Evolutionary conservation across 2,797 vertebrate genomes (phyloP), one percentile per base, ranked within the genome.

Genomic region (Loriculus beryllinus): DNA sequence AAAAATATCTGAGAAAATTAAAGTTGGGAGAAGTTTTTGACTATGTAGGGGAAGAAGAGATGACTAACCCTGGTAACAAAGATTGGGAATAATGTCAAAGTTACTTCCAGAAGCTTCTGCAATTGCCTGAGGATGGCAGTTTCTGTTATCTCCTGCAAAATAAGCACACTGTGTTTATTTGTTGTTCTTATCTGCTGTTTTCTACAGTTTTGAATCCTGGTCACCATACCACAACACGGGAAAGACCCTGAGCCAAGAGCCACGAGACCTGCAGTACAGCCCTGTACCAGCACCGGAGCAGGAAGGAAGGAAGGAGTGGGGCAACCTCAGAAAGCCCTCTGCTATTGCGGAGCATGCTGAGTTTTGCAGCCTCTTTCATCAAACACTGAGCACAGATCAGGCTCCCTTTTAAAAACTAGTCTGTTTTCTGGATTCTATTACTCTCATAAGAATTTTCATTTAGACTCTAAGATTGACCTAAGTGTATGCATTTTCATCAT

Each of bases 101-200:
- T 54, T 76, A 17, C 25, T 54, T 57, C 43, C 14, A 39, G 20
- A 82, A 42, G 10, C 21, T 80, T 69, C 49, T 76, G 31, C 23
- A 86, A 23, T 22, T 35, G 2, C 21, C 10, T 47, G 29, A 21
- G 6, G 86, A 31, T 7, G 3, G 42, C 14, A 12, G 2, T 35
- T 82, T 86, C 43, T 64, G 13, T 26, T 35, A 3, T 26, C 18
- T n/a, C 14, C 68, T 60, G 6, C 5, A 33, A 69, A 65, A 69
- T 11, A 1, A 81, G 9, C 21, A 43, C 0, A 4, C 3, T 21
- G 0, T 2, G 59, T 82, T 63, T 35, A 47, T 63, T 68, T 37
- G 8, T 11, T 37, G 37, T 12, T 39, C 80, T 64, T 35, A 47
- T 63, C 63, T 70, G 49, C 42, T 22, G 11, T 25, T 79, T 17